phyloP scores from a whole-genome alignment of 1,140 invertebrate genomes.

The Arctopsyche grandis region DNA sequence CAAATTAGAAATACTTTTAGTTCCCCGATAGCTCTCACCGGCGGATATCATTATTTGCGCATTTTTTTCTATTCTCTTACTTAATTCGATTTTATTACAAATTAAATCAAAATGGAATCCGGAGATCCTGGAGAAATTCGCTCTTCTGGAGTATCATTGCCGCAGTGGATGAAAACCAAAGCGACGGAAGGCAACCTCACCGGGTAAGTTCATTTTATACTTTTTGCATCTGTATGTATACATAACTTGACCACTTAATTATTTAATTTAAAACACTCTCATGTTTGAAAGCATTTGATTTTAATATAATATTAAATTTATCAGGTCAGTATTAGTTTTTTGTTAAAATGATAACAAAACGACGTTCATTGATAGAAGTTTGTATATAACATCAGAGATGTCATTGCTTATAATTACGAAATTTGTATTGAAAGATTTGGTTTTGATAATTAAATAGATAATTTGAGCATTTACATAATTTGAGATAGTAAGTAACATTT shows the following conservation, averaged over 20 bases:
- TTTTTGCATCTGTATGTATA: background rate
- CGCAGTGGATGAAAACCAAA: conserved; percentile 53
- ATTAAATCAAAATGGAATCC: conserved; percentile 43
- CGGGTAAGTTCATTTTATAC: conserved; percentile 45
- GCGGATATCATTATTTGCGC: background rate
- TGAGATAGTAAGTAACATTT: too few relatives aligned
- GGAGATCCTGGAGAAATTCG: conserved; percentile 41
- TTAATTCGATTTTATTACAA: background rate
- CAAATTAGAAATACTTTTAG: background rate
- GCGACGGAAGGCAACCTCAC: conserved; percentile 24
- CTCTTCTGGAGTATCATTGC: conserved; percentile 47
- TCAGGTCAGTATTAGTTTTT: too few relatives aligned
- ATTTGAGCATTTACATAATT: too few relatives aligned
- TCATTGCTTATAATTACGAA: too few relatives aligned
- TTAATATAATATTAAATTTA: too few relatives aligned
- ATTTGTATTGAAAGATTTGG: too few relatives aligned
- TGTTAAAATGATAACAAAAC: too few relatives aligned
- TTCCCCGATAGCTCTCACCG: background rate
- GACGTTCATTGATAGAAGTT: background rate
- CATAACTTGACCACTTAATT: background rate
- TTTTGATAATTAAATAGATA: too few relatives aligned
- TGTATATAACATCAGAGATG: background rate
- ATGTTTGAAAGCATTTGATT: too few relatives aligned
- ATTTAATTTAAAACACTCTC: background rate
- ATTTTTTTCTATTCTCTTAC: background rate